Percentiles rank a stretch among this genome's conserved stretches.
Evolutionary conservation across 2,113 vertebrate genomes (phyloP).

Genomic region (Hipposideros armiger): DNA sequence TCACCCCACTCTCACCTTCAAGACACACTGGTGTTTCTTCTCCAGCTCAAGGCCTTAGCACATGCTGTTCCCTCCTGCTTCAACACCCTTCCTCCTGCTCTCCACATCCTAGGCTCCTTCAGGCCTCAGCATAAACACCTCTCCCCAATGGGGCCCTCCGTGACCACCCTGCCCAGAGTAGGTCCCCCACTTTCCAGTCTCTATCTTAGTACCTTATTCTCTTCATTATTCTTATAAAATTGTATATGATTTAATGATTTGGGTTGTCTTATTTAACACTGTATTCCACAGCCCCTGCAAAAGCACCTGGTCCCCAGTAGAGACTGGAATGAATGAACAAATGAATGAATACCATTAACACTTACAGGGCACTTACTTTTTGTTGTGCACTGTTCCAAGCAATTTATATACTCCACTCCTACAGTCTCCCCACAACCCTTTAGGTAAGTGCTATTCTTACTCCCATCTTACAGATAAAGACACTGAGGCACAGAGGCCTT

Average conservation of each 20-base stretch:
- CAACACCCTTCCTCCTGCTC: neutral
- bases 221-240: neutral
- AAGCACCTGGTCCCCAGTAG: neutral
- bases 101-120: neutral
- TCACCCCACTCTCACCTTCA: rapidly evolving
- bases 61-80: neutral
- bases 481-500: neutral
- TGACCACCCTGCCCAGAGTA: neutral
- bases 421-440: neutral
- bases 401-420: no score
- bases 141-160: neutral
- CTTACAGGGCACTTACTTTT: rapidly evolving
- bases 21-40: neutral
- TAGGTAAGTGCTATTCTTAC: no score
- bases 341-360: neutral
- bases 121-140: rapidly evolving
- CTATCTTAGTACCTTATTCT: neutral
- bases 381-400: neutral
- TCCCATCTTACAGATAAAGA: neutral
- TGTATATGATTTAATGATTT: neutral
- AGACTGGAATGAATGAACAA: neutral
- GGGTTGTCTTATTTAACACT: neutral
- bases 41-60: neutral
- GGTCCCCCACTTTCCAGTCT: neutral
- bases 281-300: neutral